phyloP scores from a whole-genome alignment of 2,113 vertebrate species.

The Prochilodus magdalenae region DNA sequence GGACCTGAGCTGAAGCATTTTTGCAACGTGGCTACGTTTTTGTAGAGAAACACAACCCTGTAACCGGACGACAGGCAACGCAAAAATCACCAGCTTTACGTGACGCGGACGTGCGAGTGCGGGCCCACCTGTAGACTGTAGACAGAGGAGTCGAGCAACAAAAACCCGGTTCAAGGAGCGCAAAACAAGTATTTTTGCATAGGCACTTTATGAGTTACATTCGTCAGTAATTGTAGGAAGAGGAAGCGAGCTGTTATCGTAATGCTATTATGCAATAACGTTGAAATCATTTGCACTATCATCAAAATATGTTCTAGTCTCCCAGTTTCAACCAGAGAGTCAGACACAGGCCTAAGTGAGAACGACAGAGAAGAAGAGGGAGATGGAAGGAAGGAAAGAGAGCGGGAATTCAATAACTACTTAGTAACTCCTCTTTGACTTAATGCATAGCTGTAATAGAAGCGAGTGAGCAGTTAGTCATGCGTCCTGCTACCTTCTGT shows the following conservation, averaged over 20 bases:
- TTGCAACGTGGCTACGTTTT: constrained; percentile 53
- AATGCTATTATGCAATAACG: constrained; percentile 82
- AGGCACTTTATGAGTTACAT: constrained; percentile 82
- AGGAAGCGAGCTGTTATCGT: constrained; percentile 55
- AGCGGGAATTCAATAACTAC: constrained; percentile 16
- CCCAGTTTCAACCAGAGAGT: constrained; percentile 38
- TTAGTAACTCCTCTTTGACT: constrained; percentile 12
- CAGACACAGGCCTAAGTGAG: background rate
- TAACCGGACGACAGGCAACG: constrained; percentile 42
- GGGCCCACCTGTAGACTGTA: constrained; percentile 44
- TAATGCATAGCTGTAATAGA: background rate
- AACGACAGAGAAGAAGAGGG: background rate
- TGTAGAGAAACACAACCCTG: constrained; percentile 53
- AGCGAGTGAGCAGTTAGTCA: constrained; percentile 20
- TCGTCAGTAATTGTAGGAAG: constrained; percentile 67
- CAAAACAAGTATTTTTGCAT: constrained; percentile 73
- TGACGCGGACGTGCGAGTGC: constrained; percentile 45
- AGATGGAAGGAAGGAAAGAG: background rate
- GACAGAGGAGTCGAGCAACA: constrained; percentile 40
- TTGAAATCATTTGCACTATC: constrained; percentile 81
- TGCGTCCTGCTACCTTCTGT: background rate
- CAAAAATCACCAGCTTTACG: constrained; percentile 61
- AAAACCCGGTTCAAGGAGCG: constrained; percentile 35
- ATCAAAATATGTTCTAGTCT: constrained; percentile 53
- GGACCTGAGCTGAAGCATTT: constrained; percentile 53